phyloP scores from a whole-genome alignment of 1,140 invertebrate species.

The Centruroides sculpturatus region DNA sequence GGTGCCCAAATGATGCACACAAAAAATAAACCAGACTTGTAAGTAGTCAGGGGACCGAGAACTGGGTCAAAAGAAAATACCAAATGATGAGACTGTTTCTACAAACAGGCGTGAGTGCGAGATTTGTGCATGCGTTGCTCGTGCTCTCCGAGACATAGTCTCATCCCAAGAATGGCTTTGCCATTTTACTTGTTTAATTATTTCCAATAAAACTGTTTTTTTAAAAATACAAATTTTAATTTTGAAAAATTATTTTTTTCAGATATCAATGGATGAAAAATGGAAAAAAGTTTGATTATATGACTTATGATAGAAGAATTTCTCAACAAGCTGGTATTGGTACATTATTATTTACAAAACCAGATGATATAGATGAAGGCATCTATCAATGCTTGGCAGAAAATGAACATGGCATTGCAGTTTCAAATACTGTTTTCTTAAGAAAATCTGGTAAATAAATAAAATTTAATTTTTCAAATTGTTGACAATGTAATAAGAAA shows the following conservation, averaged over 20 bases:
- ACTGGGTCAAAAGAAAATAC: no score
- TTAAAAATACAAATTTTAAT: no score
- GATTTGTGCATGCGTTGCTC: no score
- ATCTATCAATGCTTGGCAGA: constrained; percentile 95
- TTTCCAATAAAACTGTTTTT: no score
- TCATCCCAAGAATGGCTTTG: no score
- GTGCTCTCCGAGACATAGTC: no score
- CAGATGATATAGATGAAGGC: constrained; percentile 71
- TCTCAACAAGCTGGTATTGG: constrained; percentile 80
- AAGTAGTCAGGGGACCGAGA: no score
- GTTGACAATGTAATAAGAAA: background rate
- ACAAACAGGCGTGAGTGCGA: no score
- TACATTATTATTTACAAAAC: constrained; percentile 73
- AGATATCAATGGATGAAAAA: constrained; percentile 95
- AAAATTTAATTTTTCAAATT: background rate
- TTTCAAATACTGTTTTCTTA: constrained; percentile 86
- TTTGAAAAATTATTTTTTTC: constrained; percentile 7
- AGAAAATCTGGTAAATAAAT: constrained; percentile 51
- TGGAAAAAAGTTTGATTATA: constrained; percentile 74
- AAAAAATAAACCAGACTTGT: no score
- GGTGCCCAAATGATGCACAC: no score
- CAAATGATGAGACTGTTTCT: no score
- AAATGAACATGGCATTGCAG: constrained; percentile 86
- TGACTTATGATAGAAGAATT: constrained; percentile 83
- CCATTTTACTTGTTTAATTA: no score